Conservation (phyloP, 2,797 vertebrate genomes). For the Galago senegalensis region DNA sequence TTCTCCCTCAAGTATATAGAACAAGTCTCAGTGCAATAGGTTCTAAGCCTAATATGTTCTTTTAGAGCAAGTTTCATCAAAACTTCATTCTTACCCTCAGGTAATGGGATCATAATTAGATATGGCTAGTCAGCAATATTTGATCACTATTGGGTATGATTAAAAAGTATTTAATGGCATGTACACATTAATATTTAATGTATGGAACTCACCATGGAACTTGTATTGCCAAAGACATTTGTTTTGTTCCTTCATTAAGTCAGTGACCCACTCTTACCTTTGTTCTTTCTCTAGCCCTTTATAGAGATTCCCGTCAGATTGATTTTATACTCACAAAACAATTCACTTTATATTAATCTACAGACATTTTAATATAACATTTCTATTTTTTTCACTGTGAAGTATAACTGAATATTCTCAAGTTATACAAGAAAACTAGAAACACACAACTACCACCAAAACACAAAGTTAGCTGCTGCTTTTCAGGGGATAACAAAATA, state of each 20-base stretch:
- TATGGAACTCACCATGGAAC: neutral
- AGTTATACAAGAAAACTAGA: neutral
- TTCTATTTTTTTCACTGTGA: neutral
- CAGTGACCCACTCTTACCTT: neutral
- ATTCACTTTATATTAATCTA: neutral
- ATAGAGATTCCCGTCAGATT: neutral
- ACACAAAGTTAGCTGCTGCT: neutral
- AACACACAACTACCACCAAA: neutral
- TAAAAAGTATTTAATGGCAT: neutral
- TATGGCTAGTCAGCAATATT: neutral
- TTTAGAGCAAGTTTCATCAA: neutral
- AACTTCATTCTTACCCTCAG: neutral
- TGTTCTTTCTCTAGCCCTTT: neutral
- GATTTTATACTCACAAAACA: neutral
- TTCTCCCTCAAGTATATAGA: neutral
- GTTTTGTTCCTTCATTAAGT: neutral
- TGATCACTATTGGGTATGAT: neutral
- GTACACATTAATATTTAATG: neutral
- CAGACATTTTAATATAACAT: neutral
- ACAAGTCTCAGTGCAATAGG: neutral
- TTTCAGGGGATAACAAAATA: constrained; percentile 8
- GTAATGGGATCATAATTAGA: neutral
- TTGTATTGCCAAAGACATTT: neutral
- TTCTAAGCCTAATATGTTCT: neutral
- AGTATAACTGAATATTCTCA: neutral